Evolutionary conservation across 2,113 vertebrate species (phyloP).

Genomic region (Equus przewalskii): DNA sequence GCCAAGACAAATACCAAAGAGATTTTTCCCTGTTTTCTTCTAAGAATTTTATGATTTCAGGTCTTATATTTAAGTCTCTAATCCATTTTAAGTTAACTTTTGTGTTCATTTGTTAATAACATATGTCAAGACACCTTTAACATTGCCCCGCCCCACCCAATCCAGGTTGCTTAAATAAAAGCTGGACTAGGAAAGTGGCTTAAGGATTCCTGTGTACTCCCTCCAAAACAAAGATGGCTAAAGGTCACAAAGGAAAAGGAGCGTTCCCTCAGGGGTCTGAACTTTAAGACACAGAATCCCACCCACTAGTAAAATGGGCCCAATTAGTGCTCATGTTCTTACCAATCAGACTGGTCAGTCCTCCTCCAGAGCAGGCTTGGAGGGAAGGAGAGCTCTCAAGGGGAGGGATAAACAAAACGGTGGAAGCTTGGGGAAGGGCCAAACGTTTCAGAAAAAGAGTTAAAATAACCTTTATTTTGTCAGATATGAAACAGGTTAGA

Average conservation of each 20-base stretch:
- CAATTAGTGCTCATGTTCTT: not conserved
- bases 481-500: not conserved
- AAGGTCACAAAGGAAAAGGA: not conserved
- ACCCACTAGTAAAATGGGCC: not conserved
- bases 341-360: not conserved
- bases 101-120: not conserved
- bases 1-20: not conserved
- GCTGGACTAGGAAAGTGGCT: not conserved
- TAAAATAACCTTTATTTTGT: not conserved
- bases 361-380: not conserved
- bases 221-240: not conserved
- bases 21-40: not conserved
- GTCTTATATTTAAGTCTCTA: not conserved
- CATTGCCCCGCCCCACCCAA: not conserved
- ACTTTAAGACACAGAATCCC: not conserved
- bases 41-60: not conserved
- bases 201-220: not conserved
- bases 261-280: not conserved
- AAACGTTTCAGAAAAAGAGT: not conserved
- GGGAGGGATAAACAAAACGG: not conserved
- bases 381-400: accelerated
- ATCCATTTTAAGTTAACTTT: not conserved
- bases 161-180: not conserved
- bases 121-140: not conserved
- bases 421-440: not conserved